These are phyloP conservation scores for Notarius lentiginosus DNA, from an alignment of 2,113 vertebrate species.

Conservation along the genomic window DNA sequence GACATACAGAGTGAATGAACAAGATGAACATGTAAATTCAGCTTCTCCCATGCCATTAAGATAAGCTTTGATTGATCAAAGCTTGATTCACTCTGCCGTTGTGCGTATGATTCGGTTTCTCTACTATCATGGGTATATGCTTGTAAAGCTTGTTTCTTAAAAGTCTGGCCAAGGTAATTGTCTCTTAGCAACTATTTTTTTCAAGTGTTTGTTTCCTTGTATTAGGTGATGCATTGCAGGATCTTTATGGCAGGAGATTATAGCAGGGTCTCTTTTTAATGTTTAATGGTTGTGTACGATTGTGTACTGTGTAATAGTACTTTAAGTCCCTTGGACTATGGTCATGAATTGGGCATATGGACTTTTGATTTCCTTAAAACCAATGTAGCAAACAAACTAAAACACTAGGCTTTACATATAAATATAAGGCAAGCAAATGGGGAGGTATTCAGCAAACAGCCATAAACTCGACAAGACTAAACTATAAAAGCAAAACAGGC, in stretches of 20 bases:
- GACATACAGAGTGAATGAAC: neutral
- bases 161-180: neutral
- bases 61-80: neutral
- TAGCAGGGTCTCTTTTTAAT: neutral
- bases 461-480: neutral
- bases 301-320: neutral
- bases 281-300: neutral
- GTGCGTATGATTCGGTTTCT: neutral
- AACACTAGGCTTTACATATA: neutral
- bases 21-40: neutral
- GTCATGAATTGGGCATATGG: neutral
- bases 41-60: neutral
- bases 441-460: neutral
- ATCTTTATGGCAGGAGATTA: no score
- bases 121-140: neutral
- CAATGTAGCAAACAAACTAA: neutral
- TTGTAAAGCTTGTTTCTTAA: neutral
- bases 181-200: neutral
- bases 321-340: neutral
- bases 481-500: neutral
- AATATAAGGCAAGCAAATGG: neutral
- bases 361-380: neutral
- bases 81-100: neutral
- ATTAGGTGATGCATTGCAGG: neutral
- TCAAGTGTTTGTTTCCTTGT: neutral